Evolutionary conservation across 2,888 invertebrate genomes (phyloP).

Genomic region (Abrostola tripartita): DNA sequence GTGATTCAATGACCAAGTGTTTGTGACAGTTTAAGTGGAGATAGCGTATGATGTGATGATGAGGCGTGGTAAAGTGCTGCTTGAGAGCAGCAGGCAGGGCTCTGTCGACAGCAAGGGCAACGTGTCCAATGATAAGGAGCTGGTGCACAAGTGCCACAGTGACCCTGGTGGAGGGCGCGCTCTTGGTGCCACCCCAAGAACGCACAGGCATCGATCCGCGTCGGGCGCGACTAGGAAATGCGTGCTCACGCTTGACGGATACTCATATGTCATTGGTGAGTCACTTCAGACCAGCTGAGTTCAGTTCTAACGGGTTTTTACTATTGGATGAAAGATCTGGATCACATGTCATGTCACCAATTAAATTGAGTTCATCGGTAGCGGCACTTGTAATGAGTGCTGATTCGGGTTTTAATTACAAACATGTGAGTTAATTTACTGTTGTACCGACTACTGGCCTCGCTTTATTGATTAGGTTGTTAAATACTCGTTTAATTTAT

Average conservation of each 20-base stretch:
- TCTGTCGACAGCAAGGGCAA: constrained; percentile 81
- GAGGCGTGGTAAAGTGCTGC: constrained; percentile 83
- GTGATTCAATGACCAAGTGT: constrained; percentile 48
- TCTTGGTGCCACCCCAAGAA: constrained; percentile 76
- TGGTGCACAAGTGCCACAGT: constrained; percentile 91
- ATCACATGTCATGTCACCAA: constrained; percentile 38
- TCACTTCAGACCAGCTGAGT: constrained; percentile 18
- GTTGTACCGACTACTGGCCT: constrained; percentile 8
- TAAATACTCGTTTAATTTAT: constrained; percentile 23
- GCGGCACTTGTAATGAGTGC: constrained; percentile 31
- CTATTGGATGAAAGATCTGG: constrained; percentile 14
- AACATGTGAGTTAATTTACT: constrained; percentile 27
- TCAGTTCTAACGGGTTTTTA: constrained; percentile 18
- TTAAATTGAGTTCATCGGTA: constrained; percentile 25
- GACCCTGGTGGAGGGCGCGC: constrained; percentile 89
- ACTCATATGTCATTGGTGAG: constrained; percentile 96
- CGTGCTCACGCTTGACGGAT: constrained; percentile 94
- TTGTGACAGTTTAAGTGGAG: constrained; percentile 62
- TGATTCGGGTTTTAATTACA: constrained; percentile 37
- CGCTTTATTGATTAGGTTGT: constrained; percentile 20
- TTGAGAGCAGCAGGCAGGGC: constrained; percentile 84
- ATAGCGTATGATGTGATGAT: constrained; percentile 86
- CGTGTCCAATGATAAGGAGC: constrained; percentile 87
- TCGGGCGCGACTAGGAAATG: constrained; percentile 92
- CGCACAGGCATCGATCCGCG: constrained; percentile 80